phyloP scores from a whole-genome alignment of 1,140 invertebrate species.

The Diachasma alloeum region DNA sequence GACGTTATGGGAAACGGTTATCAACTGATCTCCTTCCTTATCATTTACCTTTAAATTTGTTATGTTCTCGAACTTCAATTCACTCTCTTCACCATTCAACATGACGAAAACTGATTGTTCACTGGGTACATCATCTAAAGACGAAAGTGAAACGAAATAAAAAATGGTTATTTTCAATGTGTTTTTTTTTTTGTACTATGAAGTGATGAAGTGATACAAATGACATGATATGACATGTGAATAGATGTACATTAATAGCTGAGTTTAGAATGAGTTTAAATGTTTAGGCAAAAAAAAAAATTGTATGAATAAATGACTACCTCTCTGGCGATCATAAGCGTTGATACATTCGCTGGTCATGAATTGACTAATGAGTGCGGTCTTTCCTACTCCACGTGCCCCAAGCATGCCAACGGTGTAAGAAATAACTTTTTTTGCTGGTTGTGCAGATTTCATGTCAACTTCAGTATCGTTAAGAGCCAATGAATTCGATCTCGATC shows the following conservation, averaged over 20 bases:
- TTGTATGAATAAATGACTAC: conserved; percentile 59
- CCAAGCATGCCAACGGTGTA: conserved; percentile 87
- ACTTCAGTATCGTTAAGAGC: conserved; percentile 51
- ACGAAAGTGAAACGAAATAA: conserved; percentile 29
- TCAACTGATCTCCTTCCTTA: not conserved
- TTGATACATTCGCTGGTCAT: conserved; percentile 95
- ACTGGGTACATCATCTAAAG: conserved; percentile 71
- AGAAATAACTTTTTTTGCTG: conserved; percentile 66
- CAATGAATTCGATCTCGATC: conserved; percentile 79
- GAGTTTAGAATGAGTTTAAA: not conserved
- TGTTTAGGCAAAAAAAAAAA: not conserved
- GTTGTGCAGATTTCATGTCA: conserved; percentile 53
- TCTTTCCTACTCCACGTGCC: conserved; percentile 87
- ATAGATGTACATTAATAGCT: no score
- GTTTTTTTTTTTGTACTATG: not conserved
- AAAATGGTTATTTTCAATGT: conserved; percentile 13
- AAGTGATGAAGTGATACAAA: no score
- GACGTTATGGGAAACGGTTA: no score
- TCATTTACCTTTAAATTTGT: conserved; percentile 68
- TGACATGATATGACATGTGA: no score
- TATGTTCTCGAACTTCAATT: conserved; percentile 80
- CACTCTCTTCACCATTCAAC: conserved; percentile 89
- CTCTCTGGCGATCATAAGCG: conserved; percentile 84
- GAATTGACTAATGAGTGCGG: conserved; percentile 89
- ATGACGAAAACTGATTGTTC: conserved; percentile 87